phyloP scores from a whole-genome alignment of 2,797 vertebrate genomes.

The Pelobates cultripes region DNA sequence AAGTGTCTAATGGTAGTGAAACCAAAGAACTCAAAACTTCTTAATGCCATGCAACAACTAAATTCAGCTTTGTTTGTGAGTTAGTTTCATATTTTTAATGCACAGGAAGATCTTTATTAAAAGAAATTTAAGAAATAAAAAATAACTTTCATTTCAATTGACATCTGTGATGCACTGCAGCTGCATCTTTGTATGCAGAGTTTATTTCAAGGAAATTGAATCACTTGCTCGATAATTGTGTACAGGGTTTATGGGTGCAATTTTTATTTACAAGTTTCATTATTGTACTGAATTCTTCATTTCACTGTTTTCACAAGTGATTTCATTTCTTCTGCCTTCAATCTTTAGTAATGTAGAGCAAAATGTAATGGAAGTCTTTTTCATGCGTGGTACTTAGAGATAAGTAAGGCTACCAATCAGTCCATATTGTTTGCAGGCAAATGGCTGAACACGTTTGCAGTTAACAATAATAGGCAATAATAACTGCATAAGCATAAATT shows the following conservation, averaged over 20 bases:
- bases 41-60: no score
- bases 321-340: slow-evolving; percentile 19
- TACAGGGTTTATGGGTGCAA: slow-evolving; percentile 23
- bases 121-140: neutral
- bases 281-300: slow-evolving; percentile 46
- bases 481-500: slow-evolving; percentile 52
- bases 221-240: slow-evolving; percentile 35
- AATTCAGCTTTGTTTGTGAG: neutral
- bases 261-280: slow-evolving; percentile 25
- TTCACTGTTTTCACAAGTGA: slow-evolving; percentile 31
- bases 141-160: slow-evolving; percentile 15
- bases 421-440: slow-evolving; percentile 52
- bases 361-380: slow-evolving; percentile 47
- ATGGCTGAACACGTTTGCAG: slow-evolving; percentile 34
- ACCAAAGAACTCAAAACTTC: no score
- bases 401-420: slow-evolving; percentile 56
- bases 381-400: slow-evolving; percentile 42
- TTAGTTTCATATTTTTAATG: neutral
- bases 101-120: slow-evolving; percentile 25
- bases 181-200: slow-evolving; percentile 45
- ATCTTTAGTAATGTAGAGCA: slow-evolving; percentile 36
- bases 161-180: slow-evolving; percentile 29
- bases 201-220: slow-evolving; percentile 50
- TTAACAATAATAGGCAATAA: slow-evolving; percentile 51
- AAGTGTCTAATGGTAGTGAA: no score